These are phyloP conservation scores for Phalanger gymnotis DNA, from an alignment of 2,797 vertebrate genomes.

Conservation along the genomic window DNA sequence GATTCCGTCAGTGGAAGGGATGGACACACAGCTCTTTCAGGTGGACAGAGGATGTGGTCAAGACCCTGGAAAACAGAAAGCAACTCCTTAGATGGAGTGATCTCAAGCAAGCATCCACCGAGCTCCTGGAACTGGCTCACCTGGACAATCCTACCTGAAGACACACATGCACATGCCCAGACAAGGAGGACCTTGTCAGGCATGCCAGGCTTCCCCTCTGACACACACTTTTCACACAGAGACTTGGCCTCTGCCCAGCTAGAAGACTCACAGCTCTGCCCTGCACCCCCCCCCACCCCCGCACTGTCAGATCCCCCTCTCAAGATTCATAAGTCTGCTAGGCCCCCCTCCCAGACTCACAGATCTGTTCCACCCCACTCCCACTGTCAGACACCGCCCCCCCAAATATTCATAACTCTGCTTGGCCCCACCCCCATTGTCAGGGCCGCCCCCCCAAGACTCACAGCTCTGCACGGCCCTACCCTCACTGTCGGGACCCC, in stretches of 20 bases:
- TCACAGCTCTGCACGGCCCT: too few relatives aligned
- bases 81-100: neutral
- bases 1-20: neutral
- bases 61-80: neutral
- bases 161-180: fast-evolving
- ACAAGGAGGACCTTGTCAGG: neutral
- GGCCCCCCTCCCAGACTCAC: too few relatives aligned
- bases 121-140: neutral
- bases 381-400: neutral
- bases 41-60: neutral
- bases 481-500: too few relatives aligned
- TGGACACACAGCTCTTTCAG: neutral
- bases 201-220: neutral
- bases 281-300: too few relatives aligned
- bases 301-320: neutral
- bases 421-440: too few relatives aligned
- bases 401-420: too few relatives aligned
- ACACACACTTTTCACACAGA: neutral
- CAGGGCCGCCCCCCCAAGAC: too few relatives aligned
- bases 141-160: neutral
- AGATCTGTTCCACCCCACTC: neutral
- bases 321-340: neutral
- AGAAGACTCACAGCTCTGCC: neutral
- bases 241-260: neutral
- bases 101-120: neutral